Percentiles rank a stretch among this genome's conserved stretches.
Evolutionary conservation across 2,797 vertebrate genomes (phyloP).

Genomic region (Lophotriccus pileatus): DNA sequence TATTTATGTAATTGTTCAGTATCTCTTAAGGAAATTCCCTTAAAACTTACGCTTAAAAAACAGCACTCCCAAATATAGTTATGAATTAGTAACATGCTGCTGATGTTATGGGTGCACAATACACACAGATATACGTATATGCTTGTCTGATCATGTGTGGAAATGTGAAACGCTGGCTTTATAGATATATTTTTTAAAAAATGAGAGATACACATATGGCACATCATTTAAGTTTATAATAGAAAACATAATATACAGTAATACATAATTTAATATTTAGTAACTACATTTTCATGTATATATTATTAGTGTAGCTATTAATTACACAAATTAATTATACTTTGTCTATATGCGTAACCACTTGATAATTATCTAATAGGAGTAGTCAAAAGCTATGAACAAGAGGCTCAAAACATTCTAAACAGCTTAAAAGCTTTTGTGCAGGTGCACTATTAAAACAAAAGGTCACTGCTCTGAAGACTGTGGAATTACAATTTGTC

Average conservation of each 20-base stretch:
- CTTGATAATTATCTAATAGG: background rate
- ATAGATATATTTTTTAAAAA: background rate
- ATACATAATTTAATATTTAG: background rate
- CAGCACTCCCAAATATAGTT: background rate
- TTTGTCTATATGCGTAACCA: background rate
- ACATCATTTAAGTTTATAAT: background rate
- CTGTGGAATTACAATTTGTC: background rate
- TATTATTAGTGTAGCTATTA: background rate
- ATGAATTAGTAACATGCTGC: background rate
- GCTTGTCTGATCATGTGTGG: background rate
- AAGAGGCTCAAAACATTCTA: background rate
- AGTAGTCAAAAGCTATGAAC: background rate
- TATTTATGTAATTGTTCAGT: background rate
- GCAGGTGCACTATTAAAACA: background rate
- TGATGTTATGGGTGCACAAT: background rate
- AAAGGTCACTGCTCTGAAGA: background rate
- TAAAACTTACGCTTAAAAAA: background rate
- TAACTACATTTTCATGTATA: background rate
- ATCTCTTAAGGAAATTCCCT: slow-evolving; percentile 3
- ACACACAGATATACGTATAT: background rate
- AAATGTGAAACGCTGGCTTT: background rate
- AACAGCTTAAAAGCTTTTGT: background rate
- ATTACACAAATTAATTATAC: background rate
- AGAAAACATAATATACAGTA: background rate
- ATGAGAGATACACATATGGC: background rate